phyloP scores from a whole-genome alignment of 2,888 invertebrate species.

The Morpho helenor region DNA sequence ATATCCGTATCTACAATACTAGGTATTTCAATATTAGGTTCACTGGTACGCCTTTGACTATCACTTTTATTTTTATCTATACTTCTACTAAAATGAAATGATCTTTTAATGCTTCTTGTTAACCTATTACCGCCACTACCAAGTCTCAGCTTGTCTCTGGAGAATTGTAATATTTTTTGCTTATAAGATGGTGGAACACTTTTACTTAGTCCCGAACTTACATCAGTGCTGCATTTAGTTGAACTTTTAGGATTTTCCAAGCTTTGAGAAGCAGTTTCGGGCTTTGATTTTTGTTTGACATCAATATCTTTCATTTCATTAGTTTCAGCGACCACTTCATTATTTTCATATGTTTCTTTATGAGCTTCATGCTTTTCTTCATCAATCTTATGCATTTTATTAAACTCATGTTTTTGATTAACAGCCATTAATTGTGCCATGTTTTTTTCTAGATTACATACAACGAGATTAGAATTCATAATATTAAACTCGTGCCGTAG shows the following conservation, averaged over 20 bases:
- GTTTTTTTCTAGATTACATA: constrained; percentile 71
- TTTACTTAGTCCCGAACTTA: constrained; percentile 67
- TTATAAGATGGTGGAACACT: constrained; percentile 76
- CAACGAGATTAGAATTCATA: constrained; percentile 71
- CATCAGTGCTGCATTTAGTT: constrained; percentile 62
- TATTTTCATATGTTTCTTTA: constrained; percentile 31
- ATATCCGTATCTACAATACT: constrained; percentile 40
- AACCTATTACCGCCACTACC: constrained; percentile 68
- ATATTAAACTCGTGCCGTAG: constrained; percentile 70
- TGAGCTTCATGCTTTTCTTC: constrained; percentile 56
- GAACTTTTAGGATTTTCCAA: constrained; percentile 68
- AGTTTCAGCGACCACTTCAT: constrained; percentile 29
- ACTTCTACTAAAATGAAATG: constrained; percentile 69
- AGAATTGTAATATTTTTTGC: constrained; percentile 71
- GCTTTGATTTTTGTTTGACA: constrained; percentile 52
- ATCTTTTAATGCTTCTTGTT: constrained; percentile 71
- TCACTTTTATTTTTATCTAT: constrained; percentile 69
- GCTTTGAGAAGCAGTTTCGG: constrained; percentile 69
- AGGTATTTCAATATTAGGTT: constrained; percentile 59
- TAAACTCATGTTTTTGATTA: constrained; percentile 58
- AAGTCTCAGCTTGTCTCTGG: constrained; percentile 68
- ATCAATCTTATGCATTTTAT: constrained; percentile 69
- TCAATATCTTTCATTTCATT: constrained; percentile 39
- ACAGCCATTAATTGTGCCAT: constrained; percentile 67
- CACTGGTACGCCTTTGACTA: constrained; percentile 62